Percentiles rank a stretch among this genome's conserved stretches.
These are phyloP conservation scores for Neuroscelio doddi DNA, from an alignment of 2,888 invertebrate genomes.

Conservation along the genomic window DNA sequence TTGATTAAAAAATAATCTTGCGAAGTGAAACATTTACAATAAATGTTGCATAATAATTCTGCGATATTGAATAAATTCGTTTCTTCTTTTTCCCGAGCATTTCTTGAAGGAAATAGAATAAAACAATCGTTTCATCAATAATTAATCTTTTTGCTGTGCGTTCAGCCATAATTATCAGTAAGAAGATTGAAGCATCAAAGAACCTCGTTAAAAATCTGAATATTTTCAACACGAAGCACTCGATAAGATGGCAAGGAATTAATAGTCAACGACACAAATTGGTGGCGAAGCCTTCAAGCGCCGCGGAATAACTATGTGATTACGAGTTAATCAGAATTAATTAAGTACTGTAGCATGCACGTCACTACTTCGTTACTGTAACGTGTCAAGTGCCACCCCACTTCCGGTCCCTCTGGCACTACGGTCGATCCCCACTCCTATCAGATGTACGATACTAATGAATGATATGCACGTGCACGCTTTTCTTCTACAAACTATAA, in stretches of 20 bases:
- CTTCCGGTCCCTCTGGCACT: constrained; percentile 51
- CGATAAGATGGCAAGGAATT: constrained; percentile 53
- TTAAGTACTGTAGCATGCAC: constrained; percentile 70
- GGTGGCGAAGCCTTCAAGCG: constrained; percentile 61
- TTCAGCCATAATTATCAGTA: constrained; percentile 28
- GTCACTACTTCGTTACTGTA: constrained; percentile 71
- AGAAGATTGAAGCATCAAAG: constrained; percentile 34
- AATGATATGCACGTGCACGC: constrained; percentile 69
- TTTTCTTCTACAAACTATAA: constrained; percentile 28
- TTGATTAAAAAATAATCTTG: no score
- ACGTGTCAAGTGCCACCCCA: constrained; percentile 68
- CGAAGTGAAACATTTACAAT: neutral
- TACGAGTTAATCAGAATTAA: constrained; percentile 72
- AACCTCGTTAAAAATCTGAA: constrained; percentile 37
- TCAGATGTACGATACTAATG: constrained; percentile 62
- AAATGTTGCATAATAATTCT: no score
- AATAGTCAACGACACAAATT: constrained; percentile 68
- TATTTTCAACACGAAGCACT: constrained; percentile 34
- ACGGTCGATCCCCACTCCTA: constrained; percentile 36
- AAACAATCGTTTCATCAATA: constrained; percentile 5
- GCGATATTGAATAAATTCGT: no score
- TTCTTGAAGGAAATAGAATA: no score
- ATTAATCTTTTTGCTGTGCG: constrained; percentile 13
- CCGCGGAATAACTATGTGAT: constrained; percentile 69
- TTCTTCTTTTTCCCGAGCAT: neutral